Conservation (phyloP, 2,113 vertebrate species). For the Baryphthengus martii region DNA sequence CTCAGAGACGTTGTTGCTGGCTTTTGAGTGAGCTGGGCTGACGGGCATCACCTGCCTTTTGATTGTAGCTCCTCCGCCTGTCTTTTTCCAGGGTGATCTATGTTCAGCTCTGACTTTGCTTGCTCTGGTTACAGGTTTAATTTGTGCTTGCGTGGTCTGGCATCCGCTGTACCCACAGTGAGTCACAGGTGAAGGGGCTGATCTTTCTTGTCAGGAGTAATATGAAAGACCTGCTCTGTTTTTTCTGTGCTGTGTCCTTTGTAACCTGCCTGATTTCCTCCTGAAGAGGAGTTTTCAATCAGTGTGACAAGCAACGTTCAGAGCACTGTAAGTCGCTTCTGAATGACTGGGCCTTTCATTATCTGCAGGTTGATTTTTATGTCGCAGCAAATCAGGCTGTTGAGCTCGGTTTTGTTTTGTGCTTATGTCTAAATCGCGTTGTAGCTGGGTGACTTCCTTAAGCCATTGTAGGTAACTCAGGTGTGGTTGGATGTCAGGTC, state of each 20-base stretch:
- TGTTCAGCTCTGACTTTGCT: neutral
- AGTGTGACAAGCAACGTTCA: accelerated
- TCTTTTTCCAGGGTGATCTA: neutral
- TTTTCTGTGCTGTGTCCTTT: neutral
- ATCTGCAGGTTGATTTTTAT: neutral
- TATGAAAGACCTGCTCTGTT: neutral
- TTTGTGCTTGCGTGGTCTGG: neutral
- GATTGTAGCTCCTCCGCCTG: neutral
- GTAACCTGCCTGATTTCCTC: neutral
- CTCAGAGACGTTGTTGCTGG: no score
- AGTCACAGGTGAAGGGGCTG: neutral
- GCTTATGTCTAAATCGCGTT: accelerated
- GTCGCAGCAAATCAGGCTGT: neutral
- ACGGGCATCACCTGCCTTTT: neutral
- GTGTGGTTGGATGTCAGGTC: neutral
- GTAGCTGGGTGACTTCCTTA: neutral
- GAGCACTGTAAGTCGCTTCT: neutral
- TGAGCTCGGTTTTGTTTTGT: neutral
- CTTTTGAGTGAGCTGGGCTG: neutral
- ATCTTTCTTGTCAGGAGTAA: neutral
- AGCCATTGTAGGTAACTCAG: neutral
- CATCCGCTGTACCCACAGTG: neutral
- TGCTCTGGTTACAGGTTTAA: neutral
- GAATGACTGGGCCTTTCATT: accelerated
- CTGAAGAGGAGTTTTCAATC: neutral